Percentiles rank a stretch among this genome's conserved stretches.
Evolutionary conservation across 2,797 vertebrate genomes (phyloP).

Genomic region (Gouania willdenowi): DNA sequence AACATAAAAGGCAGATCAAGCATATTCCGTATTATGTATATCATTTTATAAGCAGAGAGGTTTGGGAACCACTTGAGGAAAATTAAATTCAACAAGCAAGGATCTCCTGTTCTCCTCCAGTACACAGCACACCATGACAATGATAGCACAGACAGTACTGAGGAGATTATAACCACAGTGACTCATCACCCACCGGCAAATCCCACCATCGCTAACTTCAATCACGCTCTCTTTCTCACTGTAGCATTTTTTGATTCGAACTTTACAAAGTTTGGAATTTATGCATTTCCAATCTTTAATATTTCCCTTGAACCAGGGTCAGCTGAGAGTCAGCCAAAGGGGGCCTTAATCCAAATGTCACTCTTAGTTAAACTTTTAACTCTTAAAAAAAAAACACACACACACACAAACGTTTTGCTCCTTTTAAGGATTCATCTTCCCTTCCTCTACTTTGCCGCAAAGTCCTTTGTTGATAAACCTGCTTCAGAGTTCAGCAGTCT

Average conservation of each 20-base stretch:
- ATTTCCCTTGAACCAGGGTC: conserved; percentile 19
- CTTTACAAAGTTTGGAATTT: conserved; percentile 36
- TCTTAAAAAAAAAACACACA: conserved; percentile 48
- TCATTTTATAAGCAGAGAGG: too few species aligned
- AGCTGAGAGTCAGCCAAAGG: conserved; percentile 21
- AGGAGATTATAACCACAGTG: conserved; percentile 19
- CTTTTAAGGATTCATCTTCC: conserved; percentile 45
- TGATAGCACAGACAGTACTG: background rate
- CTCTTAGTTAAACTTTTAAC: conserved; percentile 51
- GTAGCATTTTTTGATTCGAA: conserved; percentile 16
- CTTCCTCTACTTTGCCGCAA: conserved; percentile 3
- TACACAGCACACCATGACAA: background rate
- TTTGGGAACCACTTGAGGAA: too few species aligned
- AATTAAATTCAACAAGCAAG: too few species aligned
- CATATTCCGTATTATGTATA: too few species aligned
- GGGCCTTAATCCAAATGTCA: conserved; percentile 40
- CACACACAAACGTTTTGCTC: too few species aligned
- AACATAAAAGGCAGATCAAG: too few species aligned
- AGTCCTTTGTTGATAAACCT: conserved; percentile 51
- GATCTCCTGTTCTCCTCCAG: too few species aligned
- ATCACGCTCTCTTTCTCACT: background rate
- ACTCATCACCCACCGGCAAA: conserved; percentile 9
- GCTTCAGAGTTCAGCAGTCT: conserved; percentile 25
- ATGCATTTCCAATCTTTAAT: conserved; percentile 7
- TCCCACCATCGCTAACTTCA: background rate